Evolutionary conservation across 2,113 vertebrate genomes (phyloP), one percentile per base, ranked within the genome.

Genomic region (Tor tambroides): DNA sequence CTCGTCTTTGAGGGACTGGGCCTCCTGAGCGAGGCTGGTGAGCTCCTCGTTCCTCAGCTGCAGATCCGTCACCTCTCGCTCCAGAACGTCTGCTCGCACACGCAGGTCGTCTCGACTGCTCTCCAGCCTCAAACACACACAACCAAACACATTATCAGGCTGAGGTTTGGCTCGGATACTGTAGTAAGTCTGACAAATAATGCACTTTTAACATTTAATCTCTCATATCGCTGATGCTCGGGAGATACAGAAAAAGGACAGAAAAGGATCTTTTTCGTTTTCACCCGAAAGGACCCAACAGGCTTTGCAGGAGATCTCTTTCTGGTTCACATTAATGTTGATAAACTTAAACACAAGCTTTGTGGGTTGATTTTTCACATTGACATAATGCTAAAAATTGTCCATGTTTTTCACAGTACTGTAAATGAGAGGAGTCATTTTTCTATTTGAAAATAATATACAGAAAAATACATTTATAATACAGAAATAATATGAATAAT

Each of bases 1-100:
- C 91, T 98, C 97, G 1, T 98, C 97, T 91, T 97, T 97, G 38
- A 98, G 94, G 0, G 93, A 87, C 91, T 97, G 96, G 0, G 97
- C 96, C 88, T 98, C 97, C 74, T 97, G 95, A 1, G 97, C 97
- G 88, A 98, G 94, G 88, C 95, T 96, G 76, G 95, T 96, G 87
- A 98, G 94, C 5, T 96, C 96, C 67, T 97, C 96, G 15, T 96
- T 97, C 1, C 96, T 94, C 15, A 93, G 95, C 46, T 96, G 96
- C 89, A 97, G 90, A 21, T 97, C 95, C 0, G 82, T 8, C 7
- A 96, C 90, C 84, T 98, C 96, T 0, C 94, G 94, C 90, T 97
- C 94, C 85, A 98, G 91, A 9, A 95, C 91, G 0, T 95, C 91
- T 0, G 89, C 94, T 1, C 92, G 95, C 32, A 95, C 87, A 0